Conservation (phyloP, 2,113 vertebrate species). For the Rhineura floridana region DNA sequence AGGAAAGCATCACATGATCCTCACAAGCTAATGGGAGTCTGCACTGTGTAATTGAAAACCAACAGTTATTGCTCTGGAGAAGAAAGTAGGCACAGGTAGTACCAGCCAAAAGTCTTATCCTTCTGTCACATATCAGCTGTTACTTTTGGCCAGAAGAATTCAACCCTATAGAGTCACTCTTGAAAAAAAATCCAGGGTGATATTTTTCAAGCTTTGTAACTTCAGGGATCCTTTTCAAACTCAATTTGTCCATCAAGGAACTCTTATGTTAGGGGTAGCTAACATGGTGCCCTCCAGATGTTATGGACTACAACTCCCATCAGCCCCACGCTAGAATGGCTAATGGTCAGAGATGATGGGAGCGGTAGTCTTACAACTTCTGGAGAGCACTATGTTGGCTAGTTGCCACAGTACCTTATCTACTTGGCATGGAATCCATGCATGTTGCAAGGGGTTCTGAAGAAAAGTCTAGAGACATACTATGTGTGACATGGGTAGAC, state of each 20-base stretch:
- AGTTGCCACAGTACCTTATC: not conserved
- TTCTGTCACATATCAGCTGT: slow-evolving; percentile 5
- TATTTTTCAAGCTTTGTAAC: not conserved
- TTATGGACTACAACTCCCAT: too few species aligned
- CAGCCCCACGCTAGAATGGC: too few species aligned
- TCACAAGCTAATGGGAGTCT: not conserved
- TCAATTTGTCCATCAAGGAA: not conserved
- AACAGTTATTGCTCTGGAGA: slow-evolving; percentile 3
- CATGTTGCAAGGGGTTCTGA: not conserved
- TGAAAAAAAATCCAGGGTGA: not conserved
- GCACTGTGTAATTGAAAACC: slow-evolving; percentile 17
- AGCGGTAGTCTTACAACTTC: too few species aligned
- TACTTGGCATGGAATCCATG: not conserved
- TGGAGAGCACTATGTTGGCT: too few species aligned
- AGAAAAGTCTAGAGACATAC: too few species aligned
- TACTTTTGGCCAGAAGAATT: not conserved
- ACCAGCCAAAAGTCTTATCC: slow-evolving; percentile 7
- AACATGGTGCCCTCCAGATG: not conserved
- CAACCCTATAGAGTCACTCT: not conserved
- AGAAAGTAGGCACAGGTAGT: slow-evolving; percentile 4
- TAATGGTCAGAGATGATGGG: too few species aligned
- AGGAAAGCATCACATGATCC: slow-evolving; percentile 1
- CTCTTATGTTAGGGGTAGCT: too few species aligned
- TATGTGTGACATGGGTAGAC: too few species aligned
- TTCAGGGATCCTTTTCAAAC: not conserved